Conservation (phyloP, 2,113 vertebrate species). For the Pygoscelis antarcticus region DNA sequence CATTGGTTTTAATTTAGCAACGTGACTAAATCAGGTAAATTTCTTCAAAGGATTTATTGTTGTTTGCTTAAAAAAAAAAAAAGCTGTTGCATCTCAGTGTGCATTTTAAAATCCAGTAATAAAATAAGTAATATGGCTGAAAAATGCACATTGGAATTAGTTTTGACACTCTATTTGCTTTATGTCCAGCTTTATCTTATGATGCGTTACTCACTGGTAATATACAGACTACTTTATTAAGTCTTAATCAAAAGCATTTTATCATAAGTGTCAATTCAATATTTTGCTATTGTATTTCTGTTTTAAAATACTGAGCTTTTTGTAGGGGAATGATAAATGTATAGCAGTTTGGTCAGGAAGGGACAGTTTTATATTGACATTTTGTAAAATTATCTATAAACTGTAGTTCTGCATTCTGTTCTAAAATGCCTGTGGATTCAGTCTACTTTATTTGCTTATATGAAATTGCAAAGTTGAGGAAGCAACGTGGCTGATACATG, state of each 20-base stretch:
- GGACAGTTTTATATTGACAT: conserved; percentile 37
- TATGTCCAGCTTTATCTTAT: conserved; percentile 87
- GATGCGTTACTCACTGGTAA: conserved; percentile 90
- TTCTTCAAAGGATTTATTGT: conserved; percentile 41
- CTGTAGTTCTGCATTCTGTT: background rate
- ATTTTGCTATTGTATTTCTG: conserved; percentile 69
- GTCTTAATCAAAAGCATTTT: conserved; percentile 82
- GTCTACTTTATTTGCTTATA: background rate
- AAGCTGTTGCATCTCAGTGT: conserved; percentile 56
- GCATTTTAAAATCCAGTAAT: conserved; percentile 81
- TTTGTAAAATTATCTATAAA: background rate
- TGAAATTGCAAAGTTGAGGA: background rate
- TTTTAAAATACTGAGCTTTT: conserved; percentile 70
- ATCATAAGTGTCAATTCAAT: conserved; percentile 76
- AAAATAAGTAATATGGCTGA: conserved; percentile 84
- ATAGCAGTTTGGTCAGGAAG: conserved; percentile 4
- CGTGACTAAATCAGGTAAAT: conserved; percentile 10
- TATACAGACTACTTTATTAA: conserved; percentile 84
- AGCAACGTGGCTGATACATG: background rate
- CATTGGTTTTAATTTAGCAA: background rate
- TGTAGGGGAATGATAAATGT: conserved; percentile 54
- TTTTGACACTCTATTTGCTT: conserved; percentile 93
- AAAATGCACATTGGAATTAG: conserved; percentile 87
- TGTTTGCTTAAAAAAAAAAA: conserved; percentile 41
- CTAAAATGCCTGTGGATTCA: background rate